Conservation (phyloP, 1,140 invertebrate species). For the Coptotermes formosanus region DNA sequence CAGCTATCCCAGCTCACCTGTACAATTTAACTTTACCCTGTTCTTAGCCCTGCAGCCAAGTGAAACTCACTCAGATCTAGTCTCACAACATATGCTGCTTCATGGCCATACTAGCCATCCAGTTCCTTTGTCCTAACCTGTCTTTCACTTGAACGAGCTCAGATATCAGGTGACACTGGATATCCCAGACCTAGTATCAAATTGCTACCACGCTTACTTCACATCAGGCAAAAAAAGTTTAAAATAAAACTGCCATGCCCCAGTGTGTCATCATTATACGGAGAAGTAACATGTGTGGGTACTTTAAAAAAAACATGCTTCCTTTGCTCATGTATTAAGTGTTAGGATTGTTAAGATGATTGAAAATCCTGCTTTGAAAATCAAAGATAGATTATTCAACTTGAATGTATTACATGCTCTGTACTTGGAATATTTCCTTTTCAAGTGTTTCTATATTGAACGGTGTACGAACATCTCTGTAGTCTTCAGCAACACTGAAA, state of each 20-base stretch:
- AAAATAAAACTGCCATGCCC: background rate
- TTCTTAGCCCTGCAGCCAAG: background rate
- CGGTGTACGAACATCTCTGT: no score
- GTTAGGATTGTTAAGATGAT: no score
- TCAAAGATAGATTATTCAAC: no score
- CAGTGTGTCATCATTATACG: background rate
- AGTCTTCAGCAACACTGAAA: no score
- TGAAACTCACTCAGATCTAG: background rate
- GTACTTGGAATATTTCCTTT: no score
- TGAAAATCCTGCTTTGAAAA: no score
- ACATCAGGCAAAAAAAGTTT: background rate
- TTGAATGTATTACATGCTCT: no score
- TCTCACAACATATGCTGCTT: background rate
- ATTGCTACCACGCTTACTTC: background rate
- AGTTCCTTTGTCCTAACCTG: background rate
- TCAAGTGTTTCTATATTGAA: no score
- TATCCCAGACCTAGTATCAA: conserved; percentile 11
- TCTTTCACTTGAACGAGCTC: background rate
- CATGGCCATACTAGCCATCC: background rate
- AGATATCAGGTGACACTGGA: background rate
- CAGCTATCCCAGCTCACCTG: no score
- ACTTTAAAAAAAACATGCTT: background rate
- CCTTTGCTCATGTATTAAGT: no score
- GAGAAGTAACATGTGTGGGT: background rate
- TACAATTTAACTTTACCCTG: no score